Conservation (phyloP, 2,797 vertebrate genomes). For the Myotis planiceps region DNA sequence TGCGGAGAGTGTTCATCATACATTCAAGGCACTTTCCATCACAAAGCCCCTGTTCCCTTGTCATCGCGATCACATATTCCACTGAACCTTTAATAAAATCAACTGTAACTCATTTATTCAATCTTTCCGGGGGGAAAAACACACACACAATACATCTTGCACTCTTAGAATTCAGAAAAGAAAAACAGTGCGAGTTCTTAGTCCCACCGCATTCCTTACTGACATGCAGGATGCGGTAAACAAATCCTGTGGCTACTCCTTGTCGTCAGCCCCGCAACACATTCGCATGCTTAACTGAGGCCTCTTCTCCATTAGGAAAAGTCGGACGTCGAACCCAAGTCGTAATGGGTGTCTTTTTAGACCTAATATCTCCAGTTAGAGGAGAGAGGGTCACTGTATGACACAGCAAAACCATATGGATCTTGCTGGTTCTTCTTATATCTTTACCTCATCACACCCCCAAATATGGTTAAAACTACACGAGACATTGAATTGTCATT, state of each 20-base stretch:
- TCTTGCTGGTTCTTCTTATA: neutral
- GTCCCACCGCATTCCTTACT: neutral
- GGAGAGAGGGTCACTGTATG: neutral
- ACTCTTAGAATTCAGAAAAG: slow-evolving; percentile 17
- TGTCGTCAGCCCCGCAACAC: neutral
- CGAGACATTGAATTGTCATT: neutral
- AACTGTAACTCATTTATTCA: slow-evolving; percentile 1
- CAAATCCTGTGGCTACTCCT: neutral
- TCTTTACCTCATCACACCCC: neutral
- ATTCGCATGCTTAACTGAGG: neutral
- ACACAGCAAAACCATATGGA: neutral
- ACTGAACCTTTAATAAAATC: slow-evolving; percentile 13
- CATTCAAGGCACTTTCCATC: neutral
- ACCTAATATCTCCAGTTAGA: fast-evolving
- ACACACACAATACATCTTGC: neutral
- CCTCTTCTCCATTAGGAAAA: neutral
- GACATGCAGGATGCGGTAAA: neutral
- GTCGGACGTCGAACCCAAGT: neutral
- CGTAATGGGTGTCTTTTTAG: neutral
- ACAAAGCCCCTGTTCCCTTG: neutral
- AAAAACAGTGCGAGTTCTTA: neutral
- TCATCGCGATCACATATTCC: neutral
- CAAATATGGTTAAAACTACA: neutral
- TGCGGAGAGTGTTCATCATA: neutral
- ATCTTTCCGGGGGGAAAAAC: neutral